phyloP scores from a whole-genome alignment of 2,113 vertebrate genomes.

The Arothron firmamentum region DNA sequence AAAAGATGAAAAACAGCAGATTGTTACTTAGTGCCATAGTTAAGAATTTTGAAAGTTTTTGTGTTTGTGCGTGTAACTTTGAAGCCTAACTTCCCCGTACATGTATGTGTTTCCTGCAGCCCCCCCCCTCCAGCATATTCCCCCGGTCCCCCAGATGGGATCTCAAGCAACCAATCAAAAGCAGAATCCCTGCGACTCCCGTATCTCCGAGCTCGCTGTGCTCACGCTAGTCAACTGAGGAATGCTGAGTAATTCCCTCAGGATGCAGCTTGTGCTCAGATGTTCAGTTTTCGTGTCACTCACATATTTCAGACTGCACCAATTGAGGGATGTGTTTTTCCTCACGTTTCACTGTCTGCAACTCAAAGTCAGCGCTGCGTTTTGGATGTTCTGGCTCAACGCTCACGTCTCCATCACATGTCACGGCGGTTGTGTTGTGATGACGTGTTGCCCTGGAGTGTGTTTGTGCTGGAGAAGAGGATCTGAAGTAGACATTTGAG shows the following conservation, averaged over 20 bases:
- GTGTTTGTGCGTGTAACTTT: constrained; percentile 11
- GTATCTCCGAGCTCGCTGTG: constrained; percentile 19
- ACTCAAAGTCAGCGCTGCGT: neutral
- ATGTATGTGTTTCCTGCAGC: constrained; percentile 23
- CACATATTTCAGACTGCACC: neutral
- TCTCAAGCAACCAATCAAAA: constrained; percentile 45
- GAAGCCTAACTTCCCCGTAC: neutral
- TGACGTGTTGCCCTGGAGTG: constrained; percentile 37
- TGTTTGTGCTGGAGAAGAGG: constrained; percentile 3
- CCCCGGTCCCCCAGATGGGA: constrained; percentile 15
- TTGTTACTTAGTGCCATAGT: constrained; percentile 27
- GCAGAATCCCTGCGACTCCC: constrained; percentile 12
- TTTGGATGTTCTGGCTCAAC: neutral
- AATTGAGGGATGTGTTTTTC: neutral
- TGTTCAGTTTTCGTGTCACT: constrained; percentile 27
- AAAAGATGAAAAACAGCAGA: constrained; percentile 30
- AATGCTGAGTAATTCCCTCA: constrained; percentile 55
- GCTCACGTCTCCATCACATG: constrained; percentile 26
- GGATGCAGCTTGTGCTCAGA: constrained; percentile 35
- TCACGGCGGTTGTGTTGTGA: constrained; percentile 21
- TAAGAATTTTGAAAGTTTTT: neutral
- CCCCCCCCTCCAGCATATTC: constrained; percentile 26
- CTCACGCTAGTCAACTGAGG: constrained; percentile 16
- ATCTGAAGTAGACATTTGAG: neutral
- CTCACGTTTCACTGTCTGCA: neutral